Percentiles rank a stretch among this genome's conserved stretches.
These are phyloP conservation scores for Bothrops jararaca DNA, from an alignment of 2,113 vertebrate genomes.

Conservation along the genomic window DNA sequence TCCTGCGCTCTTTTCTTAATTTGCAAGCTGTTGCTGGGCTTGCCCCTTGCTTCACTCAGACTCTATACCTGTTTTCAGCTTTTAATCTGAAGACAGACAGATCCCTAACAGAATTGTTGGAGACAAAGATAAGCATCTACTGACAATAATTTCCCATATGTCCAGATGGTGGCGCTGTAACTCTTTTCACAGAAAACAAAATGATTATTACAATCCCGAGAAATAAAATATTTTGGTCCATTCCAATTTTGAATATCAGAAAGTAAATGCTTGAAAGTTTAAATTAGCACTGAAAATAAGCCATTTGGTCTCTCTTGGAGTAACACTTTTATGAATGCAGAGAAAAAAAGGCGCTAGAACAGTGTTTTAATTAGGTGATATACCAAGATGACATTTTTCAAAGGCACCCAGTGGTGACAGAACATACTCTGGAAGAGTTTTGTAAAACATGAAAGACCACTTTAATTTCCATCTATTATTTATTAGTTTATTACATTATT, in stretches of 20 bases:
- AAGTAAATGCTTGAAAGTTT: conserved; percentile 35
- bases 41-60: neutral
- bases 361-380: conserved; percentile 72
- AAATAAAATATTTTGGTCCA: conserved; percentile 32
- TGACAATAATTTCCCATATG: neutral
- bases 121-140: neutral
- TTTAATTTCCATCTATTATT: conserved; percentile 56
- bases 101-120: neutral
- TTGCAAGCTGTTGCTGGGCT: neutral
- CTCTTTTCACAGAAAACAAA: conserved; percentile 15
- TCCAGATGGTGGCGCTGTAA: conserved; percentile 64
- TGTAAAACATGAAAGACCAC: conserved; percentile 72
- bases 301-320: conserved; percentile 57
- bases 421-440: conserved; percentile 65
- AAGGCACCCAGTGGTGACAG: conserved; percentile 67
- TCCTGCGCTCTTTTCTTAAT: neutral
- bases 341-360: conserved; percentile 66
- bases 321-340: conserved; percentile 67
- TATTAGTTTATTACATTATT: neutral
- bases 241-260: conserved; percentile 19
- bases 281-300: conserved; percentile 28
- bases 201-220: neutral
- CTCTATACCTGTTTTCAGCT: neutral
- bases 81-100: neutral
- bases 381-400: conserved; percentile 71